Evolutionary conservation across 2,113 vertebrate genomes (phyloP), one percentile per base, ranked within the genome.

Genomic region (Callipepla californica): DNA sequence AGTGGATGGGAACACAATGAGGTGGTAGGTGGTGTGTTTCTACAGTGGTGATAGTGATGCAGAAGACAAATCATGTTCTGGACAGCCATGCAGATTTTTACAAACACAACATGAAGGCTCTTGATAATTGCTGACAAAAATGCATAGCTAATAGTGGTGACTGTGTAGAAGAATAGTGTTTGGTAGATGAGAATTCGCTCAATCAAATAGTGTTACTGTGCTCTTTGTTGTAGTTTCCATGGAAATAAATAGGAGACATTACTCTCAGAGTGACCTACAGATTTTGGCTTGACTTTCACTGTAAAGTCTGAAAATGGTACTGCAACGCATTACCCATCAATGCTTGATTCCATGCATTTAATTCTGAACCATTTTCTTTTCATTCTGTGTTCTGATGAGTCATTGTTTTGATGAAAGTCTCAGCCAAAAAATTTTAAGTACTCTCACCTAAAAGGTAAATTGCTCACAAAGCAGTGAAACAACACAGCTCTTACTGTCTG

Each of bases 331-430:
- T 90, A 77, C 11, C 17, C 63, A 50, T 20, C 48, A 51, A 13
- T 58, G 36, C 48, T 13, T 4, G 5, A 34, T 40, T 75, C 38
- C 23, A 42, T 19, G 26, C 2, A 0, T 83, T 93, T 80, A 73
- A 68, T 55, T 82, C 76, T 19, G 17, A 90, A 26, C 4, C 5
- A 36, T 66, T 83, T 77, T 36, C 23, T 86, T 93, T 25, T 66
- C 11, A 2, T 55, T 86, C 65, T 78, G 21, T 80, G 15, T 86
- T 77, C 23, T 22, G 79, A 61, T 92, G 91, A 88, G 45, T 94
- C 68, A 77, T n/a, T 74, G n/a, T 83, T 90, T 76, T 55, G 36
- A 80, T 72, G 73, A 80, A 94, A 90, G 82, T 28, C 55, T 74
- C 53, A 80, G 83, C 80, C 80, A 86, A 83, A 90, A 83, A 86